Evolutionary conservation across 1,140 invertebrate genomes (phyloP), one percentile per base, ranked within the genome.

Genomic region (Bombus impatiens): DNA sequence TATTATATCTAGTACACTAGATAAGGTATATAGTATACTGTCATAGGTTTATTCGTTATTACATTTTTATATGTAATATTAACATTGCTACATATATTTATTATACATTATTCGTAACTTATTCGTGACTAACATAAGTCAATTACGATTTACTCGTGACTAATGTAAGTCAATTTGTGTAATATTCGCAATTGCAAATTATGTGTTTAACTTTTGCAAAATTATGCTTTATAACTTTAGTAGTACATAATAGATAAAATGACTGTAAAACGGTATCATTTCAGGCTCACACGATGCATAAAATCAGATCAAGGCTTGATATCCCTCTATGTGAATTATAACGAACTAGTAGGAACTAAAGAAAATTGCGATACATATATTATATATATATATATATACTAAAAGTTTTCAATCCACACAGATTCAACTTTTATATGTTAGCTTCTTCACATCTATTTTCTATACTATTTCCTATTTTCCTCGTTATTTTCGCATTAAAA

Each of bases 261-360:
- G 57, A 75, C 32, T 59, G n/a, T 32, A 70, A 80, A 80, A 80
- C 35, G 78, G 42, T 79, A 79, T 79, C 78, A 70, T 82, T 75
- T 59, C 71, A 74, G 28, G 37, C 70, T 65, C 37, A 42, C 62
- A 59, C n/a, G 76, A 42, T 59, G 68, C 57, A 74, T 82, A 75
- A 59, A 72, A 82, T 53, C 47, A 75, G 71, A 74, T 82, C 47
- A 59, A 82, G 53, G 57, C 22, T 74, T 72, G 40, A 62, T 74
- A 44, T 82, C 40, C 47, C n/a, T 59, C 47, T 22, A 57, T 28
- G n/a, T 74, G 62, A 75, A 82, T 72, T 59, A 42, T 32, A 62
- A 37, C 35, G 80, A 72, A 65, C 28, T 18, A 72, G 70, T 82
- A 75, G n/a, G 68, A 75, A 82, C 37, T 75, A 44, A 44, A 65